Percentiles rank a stretch among this genome's conserved stretches.
Conservation (phyloP, 2,113 vertebrate genomes). For the Corapipo altera region DNA sequence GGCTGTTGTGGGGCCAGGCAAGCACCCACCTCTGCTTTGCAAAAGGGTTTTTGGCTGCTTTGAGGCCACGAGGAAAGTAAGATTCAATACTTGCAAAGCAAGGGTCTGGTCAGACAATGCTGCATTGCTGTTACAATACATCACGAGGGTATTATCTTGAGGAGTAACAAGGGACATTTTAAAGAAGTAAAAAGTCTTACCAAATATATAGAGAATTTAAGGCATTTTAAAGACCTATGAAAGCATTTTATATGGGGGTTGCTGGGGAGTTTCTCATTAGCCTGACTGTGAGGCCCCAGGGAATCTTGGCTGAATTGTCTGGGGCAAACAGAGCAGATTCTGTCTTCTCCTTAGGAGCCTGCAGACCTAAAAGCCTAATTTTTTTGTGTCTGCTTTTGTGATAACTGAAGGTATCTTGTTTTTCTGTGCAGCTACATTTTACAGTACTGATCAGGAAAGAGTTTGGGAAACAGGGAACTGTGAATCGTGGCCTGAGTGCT, state of each 20-base stretch:
- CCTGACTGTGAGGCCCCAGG: constrained; percentile 46
- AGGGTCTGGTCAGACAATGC: neutral
- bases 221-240: constrained; percentile 76
- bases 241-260: constrained; percentile 66
- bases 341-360: constrained; percentile 43
- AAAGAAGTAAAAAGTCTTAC: constrained; percentile 70
- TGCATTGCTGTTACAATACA: constrained; percentile 39
- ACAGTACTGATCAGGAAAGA: neutral
- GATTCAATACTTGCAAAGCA: neutral
- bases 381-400: constrained; percentile 13
- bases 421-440: neutral
- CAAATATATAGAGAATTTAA: constrained; percentile 75
- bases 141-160: constrained; percentile 42
- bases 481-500: neutral
- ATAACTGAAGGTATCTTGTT: neutral
- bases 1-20: neutral
- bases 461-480: neutral
- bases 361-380: constrained; percentile 58
- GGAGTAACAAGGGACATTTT: constrained; percentile 64
- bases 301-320: constrained; percentile 66
- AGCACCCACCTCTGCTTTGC: neutral
- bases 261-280: constrained; percentile 75
- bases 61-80: neutral
- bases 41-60: neutral
- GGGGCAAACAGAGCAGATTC: constrained; percentile 61